Evolutionary conservation across 2,797 vertebrate species (phyloP).

Genomic region (Cephalopachus bancanus): DNA sequence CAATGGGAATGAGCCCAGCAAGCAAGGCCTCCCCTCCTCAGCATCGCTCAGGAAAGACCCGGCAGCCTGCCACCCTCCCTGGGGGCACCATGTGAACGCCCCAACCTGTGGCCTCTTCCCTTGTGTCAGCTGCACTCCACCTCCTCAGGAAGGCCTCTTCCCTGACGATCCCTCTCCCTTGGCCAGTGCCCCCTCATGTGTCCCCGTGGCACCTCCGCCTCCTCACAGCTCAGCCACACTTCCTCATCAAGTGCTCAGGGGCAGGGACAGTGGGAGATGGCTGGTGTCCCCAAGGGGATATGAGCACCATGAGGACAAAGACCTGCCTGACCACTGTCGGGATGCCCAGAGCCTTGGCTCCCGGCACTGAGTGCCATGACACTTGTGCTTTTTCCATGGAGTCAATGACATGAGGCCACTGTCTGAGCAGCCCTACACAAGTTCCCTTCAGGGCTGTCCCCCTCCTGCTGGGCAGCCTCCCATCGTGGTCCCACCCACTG

Average conservation of each 20-base stretch:
- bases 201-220: too few relatives aligned
- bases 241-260: not conserved
- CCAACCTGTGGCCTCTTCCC: not conserved
- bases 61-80: not conserved
- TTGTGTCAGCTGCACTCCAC: not conserved
- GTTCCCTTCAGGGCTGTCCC: not conserved
- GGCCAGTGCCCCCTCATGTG: not conserved
- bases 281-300: not conserved
- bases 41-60: too few relatives aligned
- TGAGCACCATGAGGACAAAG: not conserved
- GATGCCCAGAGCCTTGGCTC: not conserved
- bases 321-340: not conserved
- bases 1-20: rapidly evolving
- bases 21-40: not conserved
- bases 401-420: not conserved
- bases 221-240: too few relatives aligned
- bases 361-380: not conserved
- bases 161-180: not conserved
- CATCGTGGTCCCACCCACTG: too few relatives aligned
- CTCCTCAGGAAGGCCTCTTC: not conserved
- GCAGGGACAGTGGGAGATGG: not conserved
- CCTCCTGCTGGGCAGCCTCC: not conserved
- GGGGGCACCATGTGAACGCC: not conserved
- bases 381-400: not conserved
- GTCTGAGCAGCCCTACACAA: not conserved